Conservation (phyloP, 2,797 vertebrate genomes). For the Remorina albescens region DNA sequence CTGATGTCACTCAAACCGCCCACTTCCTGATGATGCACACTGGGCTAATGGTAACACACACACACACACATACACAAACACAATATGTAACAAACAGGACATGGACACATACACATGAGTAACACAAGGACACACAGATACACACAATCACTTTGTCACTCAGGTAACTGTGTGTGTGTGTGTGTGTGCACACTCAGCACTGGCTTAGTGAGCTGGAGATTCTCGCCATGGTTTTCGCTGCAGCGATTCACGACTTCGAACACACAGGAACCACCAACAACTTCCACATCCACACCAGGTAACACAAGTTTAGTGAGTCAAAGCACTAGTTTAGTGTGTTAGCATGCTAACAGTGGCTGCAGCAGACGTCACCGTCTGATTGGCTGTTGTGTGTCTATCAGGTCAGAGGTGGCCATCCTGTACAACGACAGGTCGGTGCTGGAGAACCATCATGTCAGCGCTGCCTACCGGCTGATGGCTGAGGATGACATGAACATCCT, state of each 20-base stretch:
- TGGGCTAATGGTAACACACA: conserved; percentile 93
- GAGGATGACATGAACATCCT: conserved; percentile 99
- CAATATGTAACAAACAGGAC: background rate
- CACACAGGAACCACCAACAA: conserved; percentile 99
- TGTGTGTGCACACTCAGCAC: conserved; percentile 83
- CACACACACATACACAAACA: conserved; percentile 18
- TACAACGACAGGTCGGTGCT: conserved; percentile 98
- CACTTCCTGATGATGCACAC: conserved; percentile 98
- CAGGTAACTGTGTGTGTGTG: conserved; percentile 16
- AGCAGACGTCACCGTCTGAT: background rate
- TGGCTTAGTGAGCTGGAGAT: conserved; percentile 99
- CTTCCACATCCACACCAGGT: conserved; percentile 98
- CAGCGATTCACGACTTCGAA: conserved; percentile 97
- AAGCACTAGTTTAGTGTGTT: too few relatives aligned
- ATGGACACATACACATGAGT: background rate
- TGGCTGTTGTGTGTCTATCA: conserved; percentile 56
- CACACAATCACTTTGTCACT: background rate
- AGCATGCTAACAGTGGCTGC: background rate
- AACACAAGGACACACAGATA: too few relatives aligned
- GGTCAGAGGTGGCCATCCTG: conserved; percentile 95
- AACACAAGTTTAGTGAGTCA: background rate
- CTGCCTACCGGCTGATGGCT: conserved; percentile 97
- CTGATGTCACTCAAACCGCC: conserved; percentile 97
- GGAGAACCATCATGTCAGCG: conserved; percentile 98
- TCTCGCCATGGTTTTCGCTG: conserved; percentile 97